phyloP scores from a whole-genome alignment of 2,113 vertebrate species.

The Aviceda subcristata region DNA sequence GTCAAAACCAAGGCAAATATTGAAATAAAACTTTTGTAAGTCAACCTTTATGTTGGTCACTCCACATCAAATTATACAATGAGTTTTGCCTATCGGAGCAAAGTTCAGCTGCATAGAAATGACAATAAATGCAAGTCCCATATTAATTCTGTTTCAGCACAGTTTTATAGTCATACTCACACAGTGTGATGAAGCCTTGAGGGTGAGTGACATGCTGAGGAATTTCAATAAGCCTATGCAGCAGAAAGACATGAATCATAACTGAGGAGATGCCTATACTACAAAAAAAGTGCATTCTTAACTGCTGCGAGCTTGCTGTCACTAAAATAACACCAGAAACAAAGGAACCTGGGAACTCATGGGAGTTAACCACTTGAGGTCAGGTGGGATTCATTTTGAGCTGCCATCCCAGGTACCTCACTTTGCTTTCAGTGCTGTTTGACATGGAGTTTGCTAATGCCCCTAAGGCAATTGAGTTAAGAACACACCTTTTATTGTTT shows the following conservation, averaged over 20 bases:
- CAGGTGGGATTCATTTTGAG: neutral
- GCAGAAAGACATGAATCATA: slow-evolving; percentile 60
- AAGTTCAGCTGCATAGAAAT: neutral
- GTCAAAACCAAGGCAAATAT: neutral
- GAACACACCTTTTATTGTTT: neutral
- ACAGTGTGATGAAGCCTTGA: neutral
- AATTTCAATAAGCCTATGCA: slow-evolving; percentile 52
- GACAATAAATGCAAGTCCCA: neutral
- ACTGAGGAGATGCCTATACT: neutral
- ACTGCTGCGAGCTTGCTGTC: neutral
- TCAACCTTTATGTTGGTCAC: neutral
- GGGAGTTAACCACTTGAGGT: neutral
- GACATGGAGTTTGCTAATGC: neutral
- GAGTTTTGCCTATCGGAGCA: neutral
- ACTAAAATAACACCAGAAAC: neutral
- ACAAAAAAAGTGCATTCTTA: slow-evolving; percentile 8
- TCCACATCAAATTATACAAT: neutral
- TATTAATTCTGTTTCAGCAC: neutral
- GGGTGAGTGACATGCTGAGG: slow-evolving; percentile 39
- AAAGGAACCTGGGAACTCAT: neutral
- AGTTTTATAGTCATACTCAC: neutral
- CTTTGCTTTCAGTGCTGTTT: neutral
- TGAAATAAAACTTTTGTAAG: neutral
- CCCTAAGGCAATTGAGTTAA: neutral
- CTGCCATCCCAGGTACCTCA: neutral